These are phyloP conservation scores for Gephyroberyx darwinii DNA, from an alignment of 2,797 vertebrate genomes.

Conservation along the genomic window DNA sequence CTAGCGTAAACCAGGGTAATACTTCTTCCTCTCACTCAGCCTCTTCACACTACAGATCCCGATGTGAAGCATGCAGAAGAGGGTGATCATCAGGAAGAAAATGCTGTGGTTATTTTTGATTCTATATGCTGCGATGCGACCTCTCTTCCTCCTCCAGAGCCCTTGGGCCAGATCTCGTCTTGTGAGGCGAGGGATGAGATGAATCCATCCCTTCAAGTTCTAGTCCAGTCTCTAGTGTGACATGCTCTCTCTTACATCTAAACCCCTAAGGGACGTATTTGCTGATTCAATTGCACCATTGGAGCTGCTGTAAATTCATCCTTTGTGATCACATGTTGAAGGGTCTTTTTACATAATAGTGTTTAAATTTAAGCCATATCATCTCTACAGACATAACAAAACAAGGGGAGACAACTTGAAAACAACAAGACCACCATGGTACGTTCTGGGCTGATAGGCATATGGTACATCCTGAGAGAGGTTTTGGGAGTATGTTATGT, in stretches of 20 bases:
- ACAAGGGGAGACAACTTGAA: conserved; percentile 8
- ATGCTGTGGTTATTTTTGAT: not conserved
- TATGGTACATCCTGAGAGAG: conserved; percentile 33
- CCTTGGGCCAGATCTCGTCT: not conserved
- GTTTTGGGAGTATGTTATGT: not conserved
- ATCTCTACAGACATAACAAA: not conserved
- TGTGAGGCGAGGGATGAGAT: conserved; percentile 3
- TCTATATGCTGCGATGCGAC: not conserved
- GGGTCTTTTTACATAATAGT: not conserved
- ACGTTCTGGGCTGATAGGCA: not conserved
- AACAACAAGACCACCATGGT: conserved; percentile 6
- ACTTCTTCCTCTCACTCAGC: conserved; percentile 1
- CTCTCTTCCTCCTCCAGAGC: not conserved
- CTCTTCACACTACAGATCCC: not conserved
- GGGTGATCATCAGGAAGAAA: not conserved
- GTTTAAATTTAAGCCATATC: not conserved
- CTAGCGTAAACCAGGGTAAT: conserved; percentile 5
- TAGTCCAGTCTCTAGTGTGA: not conserved
- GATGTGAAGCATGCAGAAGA: not conserved
- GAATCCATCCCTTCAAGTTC: conserved; percentile 2
- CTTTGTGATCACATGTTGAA: not conserved
- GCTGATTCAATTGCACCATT: not conserved
- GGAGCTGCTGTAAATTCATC: not conserved
- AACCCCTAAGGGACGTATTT: conserved; percentile 3
- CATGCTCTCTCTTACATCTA: not conserved